Base-by-base conservation (phyloP, 2,113 vertebrate genomes). In the Labeo catla region DNA sequence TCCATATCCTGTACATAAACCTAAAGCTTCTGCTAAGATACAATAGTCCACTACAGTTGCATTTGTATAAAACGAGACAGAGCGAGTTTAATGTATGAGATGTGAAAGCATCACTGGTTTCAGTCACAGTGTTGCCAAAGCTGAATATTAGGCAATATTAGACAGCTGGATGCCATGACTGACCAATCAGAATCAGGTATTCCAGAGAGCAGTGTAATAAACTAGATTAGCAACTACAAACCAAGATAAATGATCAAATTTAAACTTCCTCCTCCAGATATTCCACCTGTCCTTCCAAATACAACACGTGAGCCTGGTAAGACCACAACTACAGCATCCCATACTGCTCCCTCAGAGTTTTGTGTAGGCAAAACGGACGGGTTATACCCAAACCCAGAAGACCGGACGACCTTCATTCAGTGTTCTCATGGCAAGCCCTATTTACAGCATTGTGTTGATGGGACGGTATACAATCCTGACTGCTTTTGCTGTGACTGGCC, bases 401-500 rank as follows among this genome's bases (percentile, higher is more conserved):
- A 84, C 9, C 80, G 45, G 0, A 34, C 10, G 16, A 87, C 87
- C 16, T 95, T 91, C 85, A 93, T 92, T 88, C 88, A 1, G 0
- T 95, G 95, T 88, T 84, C 28, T 28, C 43, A 87, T 0, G 90
- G 89, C 1, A 54, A 68, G 1, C 91, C 89, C 3, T 90, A 43
- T 78, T 34, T 92, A 45, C 66, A 80, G 23, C 0, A 10, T 6
- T 95, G 94, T 9, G 19, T 66, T n/a, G 0, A 7, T 39, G 70
- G 19, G 72, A 90, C 93, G 49, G 83, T 93, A 8, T 95, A 89
- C 63, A 19, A 19, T 4, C 52, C 88, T 0, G 76, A 57, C 68
- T 95, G 94, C 82, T 84, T 87, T 39, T 94, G 94, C 86, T 95
- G 94, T 66, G 86, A 81, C 49, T 84, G 91, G 89, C 91, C 91